Conservation (phyloP, 2,797 vertebrate species). For the Acanthurus lineatus region DNA sequence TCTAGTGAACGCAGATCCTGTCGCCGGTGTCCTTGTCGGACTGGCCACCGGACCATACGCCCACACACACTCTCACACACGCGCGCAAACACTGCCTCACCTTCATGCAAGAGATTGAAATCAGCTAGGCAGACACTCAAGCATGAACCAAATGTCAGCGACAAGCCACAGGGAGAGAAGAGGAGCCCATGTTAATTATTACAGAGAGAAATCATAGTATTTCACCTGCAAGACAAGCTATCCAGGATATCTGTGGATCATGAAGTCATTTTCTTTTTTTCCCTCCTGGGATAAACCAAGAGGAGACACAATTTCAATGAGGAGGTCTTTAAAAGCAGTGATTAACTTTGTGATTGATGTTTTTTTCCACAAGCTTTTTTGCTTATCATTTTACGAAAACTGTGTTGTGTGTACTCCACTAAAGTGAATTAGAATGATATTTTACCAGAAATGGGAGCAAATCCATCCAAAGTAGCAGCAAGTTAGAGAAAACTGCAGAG, state of each 20-base stretch:
- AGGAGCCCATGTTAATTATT: conserved; percentile 86
- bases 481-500: conserved; percentile 52
- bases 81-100: conserved; percentile 68
- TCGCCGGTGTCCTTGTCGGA: conserved; percentile 78
- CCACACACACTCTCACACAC: conserved; percentile 46
- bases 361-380: conserved; percentile 37
- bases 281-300: conserved; percentile 71
- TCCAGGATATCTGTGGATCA: conserved; percentile 78
- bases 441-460: conserved; percentile 4
- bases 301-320: conserved; percentile 76
- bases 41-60: conserved; percentile 62
- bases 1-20: conserved; percentile 68
- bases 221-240: conserved; percentile 74
- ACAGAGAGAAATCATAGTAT: conserved; percentile 67
- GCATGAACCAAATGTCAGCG: conserved; percentile 90
- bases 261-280: conserved; percentile 76
- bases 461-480: conserved; percentile 37
- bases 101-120: conserved; percentile 89
- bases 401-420: conserved; percentile 59
- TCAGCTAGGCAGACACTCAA: conserved; percentile 87
- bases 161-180: conserved; percentile 81
- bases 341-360: conserved; percentile 76
- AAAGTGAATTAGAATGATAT: conserved; percentile 40
- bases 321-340: conserved; percentile 79
- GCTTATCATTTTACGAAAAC: conserved; percentile 48